Percentiles rank a stretch among this genome's conserved stretches.
Evolutionary conservation across 1,140 invertebrate species (phyloP).

Genomic region (Andrena cerasifolii): DNA sequence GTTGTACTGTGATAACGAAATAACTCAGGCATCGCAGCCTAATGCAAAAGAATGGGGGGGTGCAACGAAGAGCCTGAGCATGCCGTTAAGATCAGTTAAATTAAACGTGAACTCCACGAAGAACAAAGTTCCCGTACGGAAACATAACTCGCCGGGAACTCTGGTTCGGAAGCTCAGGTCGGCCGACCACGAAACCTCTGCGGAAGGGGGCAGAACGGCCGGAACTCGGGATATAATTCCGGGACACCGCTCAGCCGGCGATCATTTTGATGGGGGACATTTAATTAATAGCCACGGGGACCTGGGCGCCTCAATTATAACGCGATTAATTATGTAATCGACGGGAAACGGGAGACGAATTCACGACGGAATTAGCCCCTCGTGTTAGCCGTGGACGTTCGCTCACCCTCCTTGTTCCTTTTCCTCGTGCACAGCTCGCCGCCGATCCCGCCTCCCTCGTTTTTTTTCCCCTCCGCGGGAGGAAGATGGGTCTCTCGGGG

Average conservation of each 20-base stretch:
- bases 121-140: constrained; percentile 60
- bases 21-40: neutral
- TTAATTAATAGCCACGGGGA: constrained; percentile 70
- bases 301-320: constrained; percentile 69
- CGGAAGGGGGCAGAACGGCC: constrained; percentile 4
- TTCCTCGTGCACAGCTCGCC: neutral
- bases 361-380: constrained; percentile 18
- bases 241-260: constrained; percentile 24
- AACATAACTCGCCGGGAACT: constrained; percentile 66
- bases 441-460: constrained; percentile 5
- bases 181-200: constrained; percentile 1
- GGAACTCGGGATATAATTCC: constrained; percentile 18
- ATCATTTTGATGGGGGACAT: constrained; percentile 66
- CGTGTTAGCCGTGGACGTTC: neutral
- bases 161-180: constrained; percentile 44
- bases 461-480: neutral
- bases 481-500: constrained; percentile 40
- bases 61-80: constrained; percentile 33
- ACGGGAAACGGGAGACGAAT: constrained; percentile 49
- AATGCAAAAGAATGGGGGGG: constrained; percentile 33
- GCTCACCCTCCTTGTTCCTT: neutral
- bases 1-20: no score
- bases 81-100: constrained; percentile 56
- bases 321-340: constrained; percentile 75
- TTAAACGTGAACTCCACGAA: constrained; percentile 66